These are phyloP conservation scores for Drusus annulatus DNA, from an alignment of 1,140 invertebrate genomes.

Conservation along the genomic window DNA sequence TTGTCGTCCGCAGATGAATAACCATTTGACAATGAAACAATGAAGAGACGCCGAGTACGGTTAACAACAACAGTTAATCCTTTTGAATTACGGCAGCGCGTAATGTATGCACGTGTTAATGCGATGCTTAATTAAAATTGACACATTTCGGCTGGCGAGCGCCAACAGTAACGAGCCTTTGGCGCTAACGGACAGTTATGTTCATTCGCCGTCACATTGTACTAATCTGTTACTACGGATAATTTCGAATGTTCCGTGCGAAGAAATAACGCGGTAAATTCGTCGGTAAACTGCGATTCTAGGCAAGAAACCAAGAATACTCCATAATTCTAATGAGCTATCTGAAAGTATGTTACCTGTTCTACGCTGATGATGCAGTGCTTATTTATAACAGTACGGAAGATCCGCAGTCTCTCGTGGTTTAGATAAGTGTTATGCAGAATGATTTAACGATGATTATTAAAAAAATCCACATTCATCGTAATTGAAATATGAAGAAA, in stretches of 20 bases:
- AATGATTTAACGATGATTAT: too few species aligned
- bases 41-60: conserved; percentile 14
- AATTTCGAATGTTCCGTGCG: not conserved
- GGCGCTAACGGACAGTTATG: not conserved
- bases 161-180: not conserved
- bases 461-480: too few species aligned
- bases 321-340: too few species aligned
- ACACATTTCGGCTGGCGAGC: conserved; percentile 24
- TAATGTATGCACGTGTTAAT: conserved; percentile 38
- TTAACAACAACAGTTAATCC: conserved; percentile 36
- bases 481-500: too few species aligned
- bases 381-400: too few species aligned
- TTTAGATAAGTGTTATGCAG: too few species aligned
- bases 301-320: too few species aligned
- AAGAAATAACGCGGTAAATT: too few species aligned
- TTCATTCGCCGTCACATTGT: conserved; percentile 16
- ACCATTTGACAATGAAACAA: conserved; percentile 26
- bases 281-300: too few species aligned
- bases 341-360: too few species aligned
- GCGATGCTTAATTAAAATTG: conserved; percentile 15
- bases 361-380: too few species aligned
- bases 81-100: not conserved
- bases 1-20: conserved; percentile 24
- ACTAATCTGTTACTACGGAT: not conserved
- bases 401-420: too few species aligned